Evolutionary conservation across 2,113 vertebrate species (phyloP).

Genomic region (Isurus oxyrinchus): DNA sequence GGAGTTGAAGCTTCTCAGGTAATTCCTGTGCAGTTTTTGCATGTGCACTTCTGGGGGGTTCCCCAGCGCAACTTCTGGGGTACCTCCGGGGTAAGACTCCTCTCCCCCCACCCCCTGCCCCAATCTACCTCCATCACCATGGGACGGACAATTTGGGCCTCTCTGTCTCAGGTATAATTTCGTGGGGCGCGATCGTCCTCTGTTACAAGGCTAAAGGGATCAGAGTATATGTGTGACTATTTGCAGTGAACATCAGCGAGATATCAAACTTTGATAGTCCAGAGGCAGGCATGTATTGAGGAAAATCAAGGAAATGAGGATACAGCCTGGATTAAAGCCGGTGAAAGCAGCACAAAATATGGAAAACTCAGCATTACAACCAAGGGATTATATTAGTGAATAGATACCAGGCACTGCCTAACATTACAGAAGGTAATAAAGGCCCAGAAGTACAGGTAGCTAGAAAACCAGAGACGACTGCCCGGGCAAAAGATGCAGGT

Average conservation of each 20-base stretch:
- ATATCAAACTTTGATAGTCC: not conserved
- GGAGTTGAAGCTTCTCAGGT: no score
- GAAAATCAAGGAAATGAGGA: not conserved
- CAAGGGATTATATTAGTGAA: not conserved
- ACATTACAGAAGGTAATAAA: not conserved
- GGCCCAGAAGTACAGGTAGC: not conserved
- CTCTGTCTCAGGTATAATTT: not conserved
- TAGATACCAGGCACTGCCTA: not conserved
- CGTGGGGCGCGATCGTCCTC: not conserved
- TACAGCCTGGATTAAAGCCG: not conserved
- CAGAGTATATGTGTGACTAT: not conserved
- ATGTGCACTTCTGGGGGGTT: no score
- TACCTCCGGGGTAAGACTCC: no score
- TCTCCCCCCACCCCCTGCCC: no score
- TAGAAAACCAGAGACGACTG: not conserved
- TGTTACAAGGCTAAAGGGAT: not conserved
- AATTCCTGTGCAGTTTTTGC: no score
- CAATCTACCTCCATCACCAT: no score
- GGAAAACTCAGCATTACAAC: not conserved
- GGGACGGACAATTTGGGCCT: not conserved
- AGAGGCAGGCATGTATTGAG: not conserved
- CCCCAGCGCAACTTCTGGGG: no score
- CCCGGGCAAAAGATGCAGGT: not conserved
- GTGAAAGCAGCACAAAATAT: not conserved
- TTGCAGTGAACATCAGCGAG: not conserved